A percentile compares a stretch with the other conserved stretches of the same genome.
These are phyloP conservation scores for Atta texana DNA, from an alignment of 1,140 invertebrate genomes.

Conservation along the genomic window DNA sequence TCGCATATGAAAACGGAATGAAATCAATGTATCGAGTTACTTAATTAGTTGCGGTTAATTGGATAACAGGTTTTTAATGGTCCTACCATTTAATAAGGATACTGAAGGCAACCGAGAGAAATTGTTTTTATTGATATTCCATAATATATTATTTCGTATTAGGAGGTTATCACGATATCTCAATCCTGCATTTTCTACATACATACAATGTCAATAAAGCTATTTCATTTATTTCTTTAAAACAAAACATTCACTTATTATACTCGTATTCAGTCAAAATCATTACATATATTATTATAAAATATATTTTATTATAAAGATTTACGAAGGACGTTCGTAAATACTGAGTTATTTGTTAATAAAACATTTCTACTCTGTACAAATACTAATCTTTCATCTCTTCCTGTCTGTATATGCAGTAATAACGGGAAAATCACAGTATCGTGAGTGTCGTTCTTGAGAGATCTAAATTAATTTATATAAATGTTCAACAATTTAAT, in stretches of 20 bases:
- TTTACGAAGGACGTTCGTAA: constrained; percentile 1
- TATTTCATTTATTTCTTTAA: background rate
- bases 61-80: constrained; percentile 53
- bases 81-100: constrained; percentile 36
- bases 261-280: background rate
- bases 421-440: background rate
- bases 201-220: background rate
- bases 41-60: constrained; percentile 61
- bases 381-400: constrained; percentile 38
- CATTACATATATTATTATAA: background rate
- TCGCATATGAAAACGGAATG: constrained; percentile 44
- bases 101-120: background rate
- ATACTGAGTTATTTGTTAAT: constrained; percentile 10
- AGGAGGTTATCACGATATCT: background rate
- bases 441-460: constrained; percentile 17
- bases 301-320: background rate
- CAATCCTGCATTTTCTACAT: background rate
- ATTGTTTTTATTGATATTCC: constrained; percentile 33
- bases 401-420: background rate
- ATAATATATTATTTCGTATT: constrained; percentile 20
- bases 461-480: constrained; percentile 43
- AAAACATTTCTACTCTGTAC: constrained; percentile 4
- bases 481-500: constrained; percentile 50
- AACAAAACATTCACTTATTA: constrained; percentile 5
- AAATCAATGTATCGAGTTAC: constrained; percentile 57